Evolutionary conservation across 1,140 invertebrate species (phyloP).

Genomic region (Brachionus koreanus): DNA sequence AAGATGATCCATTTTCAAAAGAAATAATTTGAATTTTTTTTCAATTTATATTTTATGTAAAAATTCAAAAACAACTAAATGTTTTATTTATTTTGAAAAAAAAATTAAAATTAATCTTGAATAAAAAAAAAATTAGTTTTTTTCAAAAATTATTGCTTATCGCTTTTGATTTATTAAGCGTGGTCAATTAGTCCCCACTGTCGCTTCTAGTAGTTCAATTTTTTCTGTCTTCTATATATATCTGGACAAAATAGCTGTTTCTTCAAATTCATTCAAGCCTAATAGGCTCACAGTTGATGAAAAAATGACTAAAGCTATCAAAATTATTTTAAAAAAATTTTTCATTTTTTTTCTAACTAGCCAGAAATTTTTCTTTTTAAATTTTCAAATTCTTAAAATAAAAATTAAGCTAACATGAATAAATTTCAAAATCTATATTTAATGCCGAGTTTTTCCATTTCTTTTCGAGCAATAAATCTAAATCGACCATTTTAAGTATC

Average conservation of each 20-base stretch:
- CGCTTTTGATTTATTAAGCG: neutral
- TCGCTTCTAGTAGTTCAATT: neutral
- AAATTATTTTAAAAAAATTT: neutral
- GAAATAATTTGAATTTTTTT: neutral
- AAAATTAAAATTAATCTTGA: neutral
- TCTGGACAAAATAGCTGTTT: neutral
- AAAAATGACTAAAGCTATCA: neutral
- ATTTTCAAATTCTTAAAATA: neutral
- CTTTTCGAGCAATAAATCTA: neutral
- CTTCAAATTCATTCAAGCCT: neutral
- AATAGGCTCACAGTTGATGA: neutral
- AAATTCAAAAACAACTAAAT: neutral
- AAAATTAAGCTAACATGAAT: neutral
- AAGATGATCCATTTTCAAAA: slow-evolving; percentile 1
- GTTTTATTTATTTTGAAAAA: neutral
- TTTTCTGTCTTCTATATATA: neutral
- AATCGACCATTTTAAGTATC: neutral
- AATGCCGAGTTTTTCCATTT: neutral
- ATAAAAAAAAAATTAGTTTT: neutral
- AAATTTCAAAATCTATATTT: no score
- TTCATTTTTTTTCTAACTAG: neutral
- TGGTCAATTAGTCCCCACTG: neutral
- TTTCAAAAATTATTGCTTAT: no score
- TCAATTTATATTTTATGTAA: neutral
- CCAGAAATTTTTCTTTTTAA: neutral